These are phyloP conservation scores for Oxycera nigricornis DNA, from an alignment of 2,888 invertebrate genomes.

Conservation along the genomic window DNA sequence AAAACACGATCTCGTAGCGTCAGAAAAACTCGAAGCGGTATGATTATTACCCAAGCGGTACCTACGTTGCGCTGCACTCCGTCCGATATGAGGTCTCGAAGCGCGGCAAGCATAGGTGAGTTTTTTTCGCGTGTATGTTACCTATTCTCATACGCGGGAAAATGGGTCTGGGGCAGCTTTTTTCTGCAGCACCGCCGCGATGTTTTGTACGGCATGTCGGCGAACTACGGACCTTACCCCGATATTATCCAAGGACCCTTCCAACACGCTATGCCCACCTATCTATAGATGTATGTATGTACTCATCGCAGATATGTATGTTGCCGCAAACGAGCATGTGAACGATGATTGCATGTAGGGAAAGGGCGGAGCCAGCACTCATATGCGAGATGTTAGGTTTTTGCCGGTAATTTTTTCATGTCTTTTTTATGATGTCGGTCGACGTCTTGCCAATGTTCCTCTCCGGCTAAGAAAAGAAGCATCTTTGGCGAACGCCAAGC, in stretches of 20 bases:
- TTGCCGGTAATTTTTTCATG: background rate
- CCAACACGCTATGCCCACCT: constrained; percentile 2
- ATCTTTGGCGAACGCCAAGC: constrained; percentile 5
- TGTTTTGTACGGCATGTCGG: background rate
- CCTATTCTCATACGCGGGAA: constrained; percentile 16
- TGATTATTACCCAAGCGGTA: constrained; percentile 11
- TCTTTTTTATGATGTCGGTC: background rate
- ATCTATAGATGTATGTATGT: background rate
- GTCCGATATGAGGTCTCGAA: background rate
- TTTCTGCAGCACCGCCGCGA: constrained; percentile 16
- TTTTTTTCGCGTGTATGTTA: constrained; percentile 11
- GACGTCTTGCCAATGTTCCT: constrained; percentile 18
- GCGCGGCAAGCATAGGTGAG: constrained; percentile 22
- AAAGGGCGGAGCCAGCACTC: constrained; percentile 43
- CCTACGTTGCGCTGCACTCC: background rate
- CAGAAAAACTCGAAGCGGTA: constrained; percentile 22
- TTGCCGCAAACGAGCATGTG: constrained; percentile 1
- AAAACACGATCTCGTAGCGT: constrained; percentile 14
- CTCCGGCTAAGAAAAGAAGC: constrained; percentile 19
- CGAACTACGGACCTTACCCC: background rate
- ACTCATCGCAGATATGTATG: background rate
- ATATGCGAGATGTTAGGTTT: constrained; percentile 32
- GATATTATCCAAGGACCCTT: constrained; percentile 26
- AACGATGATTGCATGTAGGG: constrained; percentile 30
- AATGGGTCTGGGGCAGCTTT: constrained; percentile 31